Percentiles rank a stretch among this genome's conserved stretches.
Conservation (phyloP, 2,888 invertebrate genomes). For the Chymomyza amoena region DNA sequence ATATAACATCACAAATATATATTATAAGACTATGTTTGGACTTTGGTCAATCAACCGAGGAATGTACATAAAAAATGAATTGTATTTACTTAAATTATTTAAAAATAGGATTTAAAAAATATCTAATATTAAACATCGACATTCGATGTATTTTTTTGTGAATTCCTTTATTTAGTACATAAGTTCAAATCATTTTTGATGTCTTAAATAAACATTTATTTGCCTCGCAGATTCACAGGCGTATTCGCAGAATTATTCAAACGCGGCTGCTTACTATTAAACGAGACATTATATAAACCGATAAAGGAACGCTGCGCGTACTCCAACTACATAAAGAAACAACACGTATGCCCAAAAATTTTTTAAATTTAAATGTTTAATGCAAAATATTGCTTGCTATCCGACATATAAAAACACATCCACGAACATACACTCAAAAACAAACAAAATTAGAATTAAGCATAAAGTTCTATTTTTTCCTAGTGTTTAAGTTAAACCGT, state of each 20-base stretch:
- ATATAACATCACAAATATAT: background rate
- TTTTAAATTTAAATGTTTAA: conserved; percentile 41
- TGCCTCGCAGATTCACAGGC: conserved; percentile 74
- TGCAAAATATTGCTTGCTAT: conserved; percentile 53
- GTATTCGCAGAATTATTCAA: conserved; percentile 78
- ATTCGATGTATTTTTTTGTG: background rate
- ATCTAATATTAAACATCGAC: no score
- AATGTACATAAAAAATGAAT: no score
- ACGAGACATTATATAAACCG: conserved; percentile 38
- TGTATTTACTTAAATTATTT: no score
- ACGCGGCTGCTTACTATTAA: conserved; percentile 78
- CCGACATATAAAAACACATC: conserved; percentile 31
- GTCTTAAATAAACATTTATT: background rate
- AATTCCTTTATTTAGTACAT: background rate
- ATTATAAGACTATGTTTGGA: no score
- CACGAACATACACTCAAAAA: conserved; percentile 26
- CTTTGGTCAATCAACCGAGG: no score
- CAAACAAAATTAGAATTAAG: conserved; percentile 52
- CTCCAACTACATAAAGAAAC: conserved; percentile 52
- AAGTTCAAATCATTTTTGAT: background rate
- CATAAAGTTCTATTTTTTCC: conserved; percentile 56
- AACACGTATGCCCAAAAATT: conserved; percentile 25
- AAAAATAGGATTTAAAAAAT: no score
- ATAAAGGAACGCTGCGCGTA: conserved; percentile 67
- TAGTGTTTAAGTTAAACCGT: conserved; percentile 47